Evolutionary conservation across 2,113 vertebrate genomes (phyloP), one percentile per base, ranked within the genome.

Genomic region (Lathamus discolor): DNA sequence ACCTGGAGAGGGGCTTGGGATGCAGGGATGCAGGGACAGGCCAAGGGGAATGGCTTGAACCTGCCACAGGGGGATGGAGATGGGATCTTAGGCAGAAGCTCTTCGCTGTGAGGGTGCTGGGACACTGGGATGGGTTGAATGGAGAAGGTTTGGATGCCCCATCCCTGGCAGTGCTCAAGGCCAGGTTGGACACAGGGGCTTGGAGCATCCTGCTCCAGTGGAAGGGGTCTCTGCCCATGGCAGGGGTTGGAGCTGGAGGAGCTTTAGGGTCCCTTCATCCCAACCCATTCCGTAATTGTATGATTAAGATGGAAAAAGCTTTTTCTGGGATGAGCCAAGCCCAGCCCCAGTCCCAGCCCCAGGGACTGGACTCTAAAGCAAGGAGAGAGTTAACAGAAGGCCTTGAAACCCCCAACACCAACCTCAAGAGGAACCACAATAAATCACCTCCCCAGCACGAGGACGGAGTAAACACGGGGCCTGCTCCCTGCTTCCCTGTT

Each of bases 401-500:
- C 24, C 64, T 84, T 74, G 66, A 83, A 79, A 72, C 17, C 43
- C 37, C 85, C 49, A 15, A 25, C 2, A 29, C 63, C 80, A 46
- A 57, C 33, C 93, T 66, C 63, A 5, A 4, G 80, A 66, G 64
- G 83, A 88, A 48, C 59, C 80, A 80, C 76, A 51, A 85, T 41
- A 90, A 93, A 86, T 55, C 92, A 83, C 48, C 31, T 54, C 66
- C 62, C 57, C 4, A 9, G 37, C 19, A 13, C 17, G 31, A 57
- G 55, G 55, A 57, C 33, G 20, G 5, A 52, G 77, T 57, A 49
- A 86, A 76, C 39, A 61, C 13, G 4, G 85, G 2, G 74, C 88
- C 88, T 93, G 96, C 91, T 92, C 96, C 83, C 86, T 37, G 19
- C 82, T 76, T 92, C 95, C 93, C 96, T 94, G 93, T 94, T 96